These are phyloP conservation scores for Oscheius myriophilus DNA, from an alignment of 2,888 invertebrate species.

Conservation along the genomic window DNA sequence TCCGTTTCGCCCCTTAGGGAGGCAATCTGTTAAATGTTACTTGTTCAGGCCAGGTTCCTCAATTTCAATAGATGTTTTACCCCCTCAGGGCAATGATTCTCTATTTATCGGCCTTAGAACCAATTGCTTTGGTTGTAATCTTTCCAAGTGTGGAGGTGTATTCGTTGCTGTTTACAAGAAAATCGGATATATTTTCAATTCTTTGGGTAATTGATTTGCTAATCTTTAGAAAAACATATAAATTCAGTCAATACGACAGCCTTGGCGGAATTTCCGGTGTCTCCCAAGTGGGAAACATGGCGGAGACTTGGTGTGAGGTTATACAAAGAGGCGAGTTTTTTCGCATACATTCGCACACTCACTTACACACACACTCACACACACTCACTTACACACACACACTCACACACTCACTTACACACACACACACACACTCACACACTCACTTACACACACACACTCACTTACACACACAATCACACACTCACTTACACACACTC, in stretches of 20 bases:
- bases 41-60: slow-evolving; percentile 13
- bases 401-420: no score
- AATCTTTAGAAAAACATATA: neutral
- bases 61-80: slow-evolving; percentile 1
- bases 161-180: slow-evolving; percentile 8
- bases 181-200: neutral
- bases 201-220: slow-evolving; percentile 11
- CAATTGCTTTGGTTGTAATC: slow-evolving; percentile 17
- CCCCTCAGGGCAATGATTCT: neutral
- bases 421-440: no score
- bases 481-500: no score
- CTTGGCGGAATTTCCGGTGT: neutral
- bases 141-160: slow-evolving; percentile 5
- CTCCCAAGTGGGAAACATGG: neutral
- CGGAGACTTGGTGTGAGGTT: neutral
- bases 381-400: no score
- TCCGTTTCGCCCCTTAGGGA: no score
- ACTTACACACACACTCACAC: neutral
- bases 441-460: neutral
- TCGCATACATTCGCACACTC: neutral
- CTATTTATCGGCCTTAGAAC: slow-evolving; percentile 12
- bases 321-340: neutral
- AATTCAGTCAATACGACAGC: slow-evolving; percentile 5
- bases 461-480: neutral
- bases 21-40: neutral